Evolutionary conservation across 1,140 invertebrate genomes (phyloP).

Genomic region (Myzus persicae): DNA sequence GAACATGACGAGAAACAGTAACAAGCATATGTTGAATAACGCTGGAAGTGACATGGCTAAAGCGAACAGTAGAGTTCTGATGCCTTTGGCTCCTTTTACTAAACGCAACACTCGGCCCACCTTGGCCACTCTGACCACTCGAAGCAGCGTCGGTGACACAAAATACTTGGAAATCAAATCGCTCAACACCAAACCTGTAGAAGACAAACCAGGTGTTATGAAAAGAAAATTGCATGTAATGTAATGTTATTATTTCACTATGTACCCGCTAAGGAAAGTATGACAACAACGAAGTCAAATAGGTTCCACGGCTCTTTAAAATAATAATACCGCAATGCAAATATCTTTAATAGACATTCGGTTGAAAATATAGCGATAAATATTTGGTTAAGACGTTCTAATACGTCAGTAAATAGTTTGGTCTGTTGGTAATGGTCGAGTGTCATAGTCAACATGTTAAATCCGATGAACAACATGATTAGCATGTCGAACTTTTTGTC

Average conservation of each 20-base stretch:
- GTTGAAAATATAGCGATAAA: constrained; percentile 98
- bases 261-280: constrained; percentile 94
- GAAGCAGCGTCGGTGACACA: constrained; percentile 94
- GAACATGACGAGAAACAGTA: constrained; percentile 98
- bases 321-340: constrained; percentile 96
- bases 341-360: constrained; percentile 97
- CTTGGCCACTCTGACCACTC: constrained; percentile 97
- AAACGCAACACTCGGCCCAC: constrained; percentile 95
- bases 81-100: constrained; percentile 97
- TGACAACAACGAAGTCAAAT: constrained; percentile 98
- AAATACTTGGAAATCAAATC: constrained; percentile 98
- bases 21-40: constrained; percentile 97
- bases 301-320: constrained; percentile 99
- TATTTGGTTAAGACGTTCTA: constrained; percentile 93
- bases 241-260: not conserved
- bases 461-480: constrained; percentile 98
- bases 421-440: constrained; percentile 94
- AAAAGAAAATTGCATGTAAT: not conserved
- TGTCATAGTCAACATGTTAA: constrained; percentile 99
- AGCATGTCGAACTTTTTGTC: constrained; percentile 99
- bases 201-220: constrained; percentile 59
- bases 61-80: constrained; percentile 94
- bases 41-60: constrained; percentile 97
- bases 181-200: constrained; percentile 89
- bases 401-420: constrained; percentile 79